phyloP scores from a whole-genome alignment of 2,888 invertebrate genomes.

The Apamea anceps region DNA sequence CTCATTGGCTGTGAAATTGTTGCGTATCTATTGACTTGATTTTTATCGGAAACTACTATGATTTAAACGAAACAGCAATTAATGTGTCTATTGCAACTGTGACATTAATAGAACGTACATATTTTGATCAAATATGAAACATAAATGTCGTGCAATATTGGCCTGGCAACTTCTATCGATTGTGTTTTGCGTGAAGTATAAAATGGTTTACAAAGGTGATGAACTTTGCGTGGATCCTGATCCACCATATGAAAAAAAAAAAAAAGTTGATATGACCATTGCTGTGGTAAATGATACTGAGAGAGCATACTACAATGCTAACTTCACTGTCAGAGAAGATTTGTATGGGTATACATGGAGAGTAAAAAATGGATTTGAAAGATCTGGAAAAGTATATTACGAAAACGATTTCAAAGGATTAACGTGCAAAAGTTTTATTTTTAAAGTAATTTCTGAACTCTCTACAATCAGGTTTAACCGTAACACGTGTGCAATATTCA shows the following conservation, averaged over 20 bases:
- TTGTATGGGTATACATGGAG: slow-evolving; percentile 32
- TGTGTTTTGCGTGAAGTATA: slow-evolving; percentile 30
- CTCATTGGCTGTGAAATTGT: slow-evolving; percentile 29
- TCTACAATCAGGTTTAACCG: slow-evolving; percentile 30
- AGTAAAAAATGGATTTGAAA: slow-evolving; percentile 46
- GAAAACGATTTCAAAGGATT: slow-evolving; percentile 45
- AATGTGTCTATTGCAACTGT: neutral
- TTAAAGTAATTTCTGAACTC: slow-evolving; percentile 15
- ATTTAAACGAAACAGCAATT: neutral
- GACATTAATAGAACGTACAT: neutral
- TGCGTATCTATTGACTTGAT: neutral
- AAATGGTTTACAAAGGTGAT: slow-evolving; percentile 33
- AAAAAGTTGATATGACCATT: slow-evolving; percentile 12
- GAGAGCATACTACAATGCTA: slow-evolving; percentile 21
- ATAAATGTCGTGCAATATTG: slow-evolving; percentile 8
- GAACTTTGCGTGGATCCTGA: slow-evolving; percentile 12
- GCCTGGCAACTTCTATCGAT: slow-evolving; percentile 12
- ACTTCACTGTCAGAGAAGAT: slow-evolving; percentile 28
- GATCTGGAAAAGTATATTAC: slow-evolving; percentile 27
- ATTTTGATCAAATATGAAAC: slow-evolving; percentile 37
- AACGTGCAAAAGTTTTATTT: slow-evolving; percentile 30
- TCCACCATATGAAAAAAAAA: slow-evolving; percentile 32
- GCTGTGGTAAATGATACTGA: neutral
- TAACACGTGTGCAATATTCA: slow-evolving; percentile 28
- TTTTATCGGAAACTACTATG: neutral